Conservation (phyloP, 1,140 invertebrate species). For the Myzus persicae region DNA sequence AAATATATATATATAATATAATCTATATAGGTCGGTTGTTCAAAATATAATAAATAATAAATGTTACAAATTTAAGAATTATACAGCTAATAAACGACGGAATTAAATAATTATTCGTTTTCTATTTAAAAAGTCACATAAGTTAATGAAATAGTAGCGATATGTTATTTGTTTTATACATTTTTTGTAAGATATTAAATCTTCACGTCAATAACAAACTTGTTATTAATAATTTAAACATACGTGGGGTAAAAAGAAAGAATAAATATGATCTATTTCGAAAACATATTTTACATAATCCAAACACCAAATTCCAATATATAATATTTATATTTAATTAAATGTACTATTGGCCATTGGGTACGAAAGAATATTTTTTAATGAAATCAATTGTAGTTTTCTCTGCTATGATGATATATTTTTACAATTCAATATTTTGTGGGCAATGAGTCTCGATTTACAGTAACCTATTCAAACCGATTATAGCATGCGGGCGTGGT, state of each 20-base stretch:
- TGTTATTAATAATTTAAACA: background rate
- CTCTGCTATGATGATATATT: background rate
- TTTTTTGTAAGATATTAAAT: background rate
- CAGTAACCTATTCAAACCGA: constrained; percentile 15
- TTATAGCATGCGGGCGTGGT: constrained; percentile 11
- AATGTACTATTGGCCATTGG: background rate
- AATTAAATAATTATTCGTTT: background rate
- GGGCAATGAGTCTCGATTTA: constrained; percentile 13
- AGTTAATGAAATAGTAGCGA: background rate
- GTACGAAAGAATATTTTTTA: background rate
- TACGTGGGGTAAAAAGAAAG: background rate
- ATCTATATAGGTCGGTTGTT: background rate
- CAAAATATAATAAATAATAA: background rate
- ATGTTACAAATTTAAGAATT: background rate
- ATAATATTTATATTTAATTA: background rate
- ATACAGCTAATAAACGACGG: background rate
- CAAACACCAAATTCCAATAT: background rate
- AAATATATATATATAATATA: too few species aligned
- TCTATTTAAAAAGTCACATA: background rate
- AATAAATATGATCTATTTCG: background rate
- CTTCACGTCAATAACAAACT: background rate
- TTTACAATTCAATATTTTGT: constrained; percentile 16
- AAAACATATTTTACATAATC: background rate
- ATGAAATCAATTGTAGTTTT: constrained; percentile 34
- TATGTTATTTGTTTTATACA: background rate